These are phyloP conservation scores for Noctilio leporinus DNA, from an alignment of 2,113 vertebrate species.

Conservation along the genomic window DNA sequence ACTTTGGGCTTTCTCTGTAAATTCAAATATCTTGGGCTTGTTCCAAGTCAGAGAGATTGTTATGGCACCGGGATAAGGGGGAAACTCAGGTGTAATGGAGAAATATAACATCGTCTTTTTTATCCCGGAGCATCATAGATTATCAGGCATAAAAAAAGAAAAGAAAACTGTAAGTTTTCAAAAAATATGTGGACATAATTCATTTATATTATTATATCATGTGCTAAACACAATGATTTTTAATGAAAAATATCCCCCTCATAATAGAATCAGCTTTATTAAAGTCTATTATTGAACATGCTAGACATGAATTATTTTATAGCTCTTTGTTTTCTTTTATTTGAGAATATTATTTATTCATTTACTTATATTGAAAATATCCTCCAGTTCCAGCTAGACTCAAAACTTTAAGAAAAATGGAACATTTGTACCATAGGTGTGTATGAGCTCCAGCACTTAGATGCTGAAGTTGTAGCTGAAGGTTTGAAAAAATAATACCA, in stretches of 20 bases:
- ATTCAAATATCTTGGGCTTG: neutral
- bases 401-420: neutral
- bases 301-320: neutral
- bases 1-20: neutral
- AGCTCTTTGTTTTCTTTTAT: neutral
- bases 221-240: neutral
- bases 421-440: neutral
- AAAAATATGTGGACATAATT: neutral
- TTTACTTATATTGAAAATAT: neutral
- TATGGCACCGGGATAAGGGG: neutral
- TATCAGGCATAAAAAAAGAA: neutral
- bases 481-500: neutral
- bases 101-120: neutral
- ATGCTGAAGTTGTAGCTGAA: neutral
- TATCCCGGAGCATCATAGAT: neutral
- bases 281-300: neutral
- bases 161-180: neutral
- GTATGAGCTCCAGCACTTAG: neutral
- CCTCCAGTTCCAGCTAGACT: neutral
- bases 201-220: neutral
- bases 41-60: neutral
- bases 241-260: neutral
- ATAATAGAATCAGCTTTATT: neutral
- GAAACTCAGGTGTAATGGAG: neutral
- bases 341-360: neutral